Evolutionary conservation across 2,888 invertebrate species (phyloP).

Genomic region (Cheilosia impressa): DNA sequence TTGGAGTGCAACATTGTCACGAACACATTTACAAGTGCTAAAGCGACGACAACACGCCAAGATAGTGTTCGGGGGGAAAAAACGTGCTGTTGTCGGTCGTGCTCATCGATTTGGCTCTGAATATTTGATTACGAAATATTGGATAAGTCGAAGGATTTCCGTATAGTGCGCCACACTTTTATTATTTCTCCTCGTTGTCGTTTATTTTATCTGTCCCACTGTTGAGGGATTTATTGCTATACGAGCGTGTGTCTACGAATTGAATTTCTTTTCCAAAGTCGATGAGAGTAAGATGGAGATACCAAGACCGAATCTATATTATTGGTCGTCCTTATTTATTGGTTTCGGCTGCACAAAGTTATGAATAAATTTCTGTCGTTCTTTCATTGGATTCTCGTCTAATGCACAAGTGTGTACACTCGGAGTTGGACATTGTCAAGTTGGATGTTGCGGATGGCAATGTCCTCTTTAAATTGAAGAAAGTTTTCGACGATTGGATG

Average conservation of each 20-base stretch:
- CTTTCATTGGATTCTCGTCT: no score
- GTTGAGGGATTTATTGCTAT: not conserved
- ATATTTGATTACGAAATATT: conserved; percentile 25
- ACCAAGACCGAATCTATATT: not conserved
- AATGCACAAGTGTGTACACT: no score
- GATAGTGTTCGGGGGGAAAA: not conserved
- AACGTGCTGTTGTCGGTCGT: not conserved
- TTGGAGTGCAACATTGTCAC: conserved; percentile 9
- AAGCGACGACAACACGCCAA: not conserved
- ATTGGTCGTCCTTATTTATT: conserved; percentile 1
- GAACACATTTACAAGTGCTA: conserved; percentile 14
- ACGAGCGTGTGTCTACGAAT: not conserved
- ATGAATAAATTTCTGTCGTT: no score
- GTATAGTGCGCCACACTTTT: not conserved
- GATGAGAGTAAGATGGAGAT: not conserved
- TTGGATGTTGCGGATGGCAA: no score
- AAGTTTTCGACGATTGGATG: no score
- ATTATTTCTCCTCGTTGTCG: not conserved
- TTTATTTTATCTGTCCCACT: not conserved
- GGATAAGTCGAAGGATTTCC: conserved; percentile 13
- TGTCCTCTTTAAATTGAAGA: no score
- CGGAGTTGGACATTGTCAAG: no score
- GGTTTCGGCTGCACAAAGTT: no score
- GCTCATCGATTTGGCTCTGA: conserved; percentile 2
- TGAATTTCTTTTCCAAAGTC: not conserved